phyloP scores from a whole-genome alignment of 2,888 invertebrate species.

The Dermolepida albohirtum region DNA sequence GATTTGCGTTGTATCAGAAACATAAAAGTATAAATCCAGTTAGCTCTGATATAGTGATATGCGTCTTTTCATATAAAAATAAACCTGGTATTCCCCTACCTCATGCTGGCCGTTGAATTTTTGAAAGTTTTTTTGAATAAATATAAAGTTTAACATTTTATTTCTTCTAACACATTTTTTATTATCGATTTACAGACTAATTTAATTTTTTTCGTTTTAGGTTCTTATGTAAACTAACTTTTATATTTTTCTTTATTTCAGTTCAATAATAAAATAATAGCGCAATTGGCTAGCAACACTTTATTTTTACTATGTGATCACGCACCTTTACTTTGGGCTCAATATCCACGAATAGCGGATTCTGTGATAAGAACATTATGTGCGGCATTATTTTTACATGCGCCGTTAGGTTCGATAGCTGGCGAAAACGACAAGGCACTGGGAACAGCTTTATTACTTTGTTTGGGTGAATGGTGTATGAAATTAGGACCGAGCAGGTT shows the following conservation, averaged over 20 bases:
- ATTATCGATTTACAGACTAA: no score
- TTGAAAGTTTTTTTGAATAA: no score
- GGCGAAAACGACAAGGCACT: conserved; percentile 77
- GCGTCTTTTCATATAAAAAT: no score
- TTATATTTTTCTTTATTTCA: conserved; percentile 56
- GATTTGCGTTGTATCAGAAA: no score
- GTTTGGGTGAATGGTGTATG: conserved; percentile 95
- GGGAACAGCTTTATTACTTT: conserved; percentile 84
- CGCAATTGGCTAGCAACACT: conserved; percentile 87
- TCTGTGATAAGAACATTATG: conserved; percentile 71
- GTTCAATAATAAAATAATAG: conserved; percentile 85
- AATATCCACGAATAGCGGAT: conserved; percentile 75
- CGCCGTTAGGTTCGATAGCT: conserved; percentile 65
- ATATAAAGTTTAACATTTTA: no score
- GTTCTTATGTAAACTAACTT: no score
- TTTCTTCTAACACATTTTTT: no score
- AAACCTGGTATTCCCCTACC: no score
- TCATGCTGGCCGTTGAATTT: no score
- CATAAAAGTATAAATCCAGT: no score
- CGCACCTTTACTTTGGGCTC: conserved; percentile 75
- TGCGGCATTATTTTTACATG: conserved; percentile 65
- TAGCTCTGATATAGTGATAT: no score
- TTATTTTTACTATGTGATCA: conserved; percentile 84
- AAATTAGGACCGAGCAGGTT: conserved; percentile 78
- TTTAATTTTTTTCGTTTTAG: no score